phyloP scores from a whole-genome alignment of 2,797 vertebrate genomes.

The Morelia viridis region DNA sequence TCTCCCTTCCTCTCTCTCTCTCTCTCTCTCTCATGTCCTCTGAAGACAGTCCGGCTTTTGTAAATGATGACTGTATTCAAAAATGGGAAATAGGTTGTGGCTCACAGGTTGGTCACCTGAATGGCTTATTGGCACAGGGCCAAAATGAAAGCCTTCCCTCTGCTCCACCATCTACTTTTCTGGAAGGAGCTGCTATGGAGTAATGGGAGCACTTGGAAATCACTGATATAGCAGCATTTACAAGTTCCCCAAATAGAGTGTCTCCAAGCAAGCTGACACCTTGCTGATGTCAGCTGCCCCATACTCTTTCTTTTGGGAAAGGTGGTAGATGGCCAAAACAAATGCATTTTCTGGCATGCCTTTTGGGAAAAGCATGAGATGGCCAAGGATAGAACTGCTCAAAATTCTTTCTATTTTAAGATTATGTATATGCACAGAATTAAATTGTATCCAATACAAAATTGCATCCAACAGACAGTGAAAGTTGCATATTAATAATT shows the following conservation, averaged over 20 bases:
- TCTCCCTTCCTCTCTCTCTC: too few species aligned
- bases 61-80: neutral
- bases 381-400: neutral
- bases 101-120: neutral
- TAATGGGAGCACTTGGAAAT: neutral
- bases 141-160: neutral
- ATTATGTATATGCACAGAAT: neutral
- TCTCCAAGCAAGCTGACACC: neutral
- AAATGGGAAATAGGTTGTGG: neutral
- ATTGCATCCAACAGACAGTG: neutral
- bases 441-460: neutral
- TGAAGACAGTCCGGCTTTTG: neutral
- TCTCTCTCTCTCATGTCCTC: neutral
- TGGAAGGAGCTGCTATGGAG: neutral
- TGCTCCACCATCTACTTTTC: neutral
- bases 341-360: neutral
- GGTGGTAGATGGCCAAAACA: neutral
- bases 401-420: neutral
- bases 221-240: neutral
- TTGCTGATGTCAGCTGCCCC: neutral
- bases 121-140: neutral
- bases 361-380: neutral
- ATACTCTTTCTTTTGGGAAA: neutral
- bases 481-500: neutral
- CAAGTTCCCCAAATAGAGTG: neutral